Conservation (phyloP, 2,797 vertebrate species). For the Helicolenus hilgendorfi region DNA sequence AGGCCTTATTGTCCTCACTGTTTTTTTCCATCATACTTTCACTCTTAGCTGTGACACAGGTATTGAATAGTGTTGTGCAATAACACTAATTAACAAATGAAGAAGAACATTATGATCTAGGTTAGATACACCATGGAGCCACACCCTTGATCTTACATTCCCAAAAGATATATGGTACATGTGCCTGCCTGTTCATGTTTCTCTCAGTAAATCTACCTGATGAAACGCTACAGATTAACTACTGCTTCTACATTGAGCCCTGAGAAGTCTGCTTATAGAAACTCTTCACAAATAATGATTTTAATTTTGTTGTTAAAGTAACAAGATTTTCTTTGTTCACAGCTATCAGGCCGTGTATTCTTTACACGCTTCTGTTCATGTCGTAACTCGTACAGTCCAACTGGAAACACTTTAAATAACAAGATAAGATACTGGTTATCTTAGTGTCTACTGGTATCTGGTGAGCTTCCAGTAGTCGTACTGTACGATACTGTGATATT, state of each 20-base stretch:
- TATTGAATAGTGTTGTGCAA: no score
- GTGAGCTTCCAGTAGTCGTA: neutral
- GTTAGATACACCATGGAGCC: neutral
- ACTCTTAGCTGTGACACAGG: neutral
- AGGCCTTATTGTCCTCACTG: neutral
- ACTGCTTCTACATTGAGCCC: neutral
- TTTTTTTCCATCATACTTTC: neutral
- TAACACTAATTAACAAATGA: neutral
- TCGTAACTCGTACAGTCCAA: neutral
- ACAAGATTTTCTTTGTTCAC: neutral
- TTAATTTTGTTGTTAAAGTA: neutral
- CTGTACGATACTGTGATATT: neutral
- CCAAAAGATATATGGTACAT: neutral
- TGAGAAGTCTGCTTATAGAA: neutral
- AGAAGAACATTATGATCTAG: neutral
- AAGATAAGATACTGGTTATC: slow-evolving; percentile 34
- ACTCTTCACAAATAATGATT: neutral
- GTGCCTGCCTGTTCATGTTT: neutral
- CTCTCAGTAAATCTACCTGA: neutral
- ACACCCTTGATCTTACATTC: neutral
- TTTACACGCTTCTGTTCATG: neutral
- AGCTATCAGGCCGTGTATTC: neutral
- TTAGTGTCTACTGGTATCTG: neutral
- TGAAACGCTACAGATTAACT: neutral
- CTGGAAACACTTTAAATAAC: neutral